Percentiles rank a stretch among this genome's conserved stretches.
These are phyloP conservation scores for Caerostris extrusa DNA, from an alignment of 1,140 invertebrate species.

Conservation along the genomic window DNA sequence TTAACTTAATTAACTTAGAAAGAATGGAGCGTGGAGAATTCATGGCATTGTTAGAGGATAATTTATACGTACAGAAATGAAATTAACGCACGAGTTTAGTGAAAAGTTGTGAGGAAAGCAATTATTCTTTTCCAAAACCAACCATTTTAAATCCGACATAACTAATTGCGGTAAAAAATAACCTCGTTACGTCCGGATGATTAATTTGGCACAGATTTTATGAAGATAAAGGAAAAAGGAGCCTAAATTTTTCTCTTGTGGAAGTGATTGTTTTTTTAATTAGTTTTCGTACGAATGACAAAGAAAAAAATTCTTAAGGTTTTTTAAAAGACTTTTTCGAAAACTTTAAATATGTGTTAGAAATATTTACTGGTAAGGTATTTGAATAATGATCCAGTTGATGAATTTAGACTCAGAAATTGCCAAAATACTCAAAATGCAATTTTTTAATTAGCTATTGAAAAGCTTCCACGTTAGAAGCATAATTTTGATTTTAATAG, in stretches of 20 bases:
- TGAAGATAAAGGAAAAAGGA: neutral
- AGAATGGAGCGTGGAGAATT: neutral
- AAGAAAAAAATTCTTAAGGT: no score
- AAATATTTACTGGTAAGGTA: no score
- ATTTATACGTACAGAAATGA: slow-evolving; percentile 10
- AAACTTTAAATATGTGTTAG: no score
- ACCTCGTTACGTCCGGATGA: neutral
- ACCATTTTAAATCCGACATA: neutral
- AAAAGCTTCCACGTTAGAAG: no score
- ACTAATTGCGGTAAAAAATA: neutral
- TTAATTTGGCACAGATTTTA: neutral
- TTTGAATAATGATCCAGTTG: no score
- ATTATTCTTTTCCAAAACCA: neutral
- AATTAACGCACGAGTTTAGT: neutral
- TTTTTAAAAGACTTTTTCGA: no score
- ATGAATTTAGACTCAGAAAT: no score
- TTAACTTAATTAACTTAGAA: neutral
- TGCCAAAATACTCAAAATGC: no score
- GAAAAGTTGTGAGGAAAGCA: neutral
- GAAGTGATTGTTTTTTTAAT: neutral
- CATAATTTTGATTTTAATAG: no score
- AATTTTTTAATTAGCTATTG: no score
- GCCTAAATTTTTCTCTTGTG: neutral
- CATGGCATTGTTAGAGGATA: neutral
- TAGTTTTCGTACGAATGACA: no score